Evolutionary conservation across 2,888 invertebrate species (phyloP), one percentile per base, ranked within the genome.

Genomic region (Sphaerophoria rueppellii): DNA sequence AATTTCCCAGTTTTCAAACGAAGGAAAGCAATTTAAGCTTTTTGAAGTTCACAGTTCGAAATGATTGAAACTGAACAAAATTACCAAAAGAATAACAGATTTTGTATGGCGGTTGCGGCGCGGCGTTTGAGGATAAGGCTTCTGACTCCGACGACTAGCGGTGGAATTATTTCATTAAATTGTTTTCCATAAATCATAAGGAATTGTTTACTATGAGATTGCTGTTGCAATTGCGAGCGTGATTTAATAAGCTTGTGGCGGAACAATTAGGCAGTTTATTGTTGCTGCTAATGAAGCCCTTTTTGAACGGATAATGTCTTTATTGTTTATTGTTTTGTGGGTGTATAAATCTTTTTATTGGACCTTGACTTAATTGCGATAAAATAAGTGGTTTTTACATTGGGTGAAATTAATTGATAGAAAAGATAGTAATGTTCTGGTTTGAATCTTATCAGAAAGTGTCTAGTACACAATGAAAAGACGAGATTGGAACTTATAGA

Each of bases 111-210:
- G n/a, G n/a, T n/a, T 16, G 16, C 55, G 52, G 71, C 35, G 72
- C 50, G 50, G 72, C 61, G 40, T 12, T 24, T 11, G 9, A 43
- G 43, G 43, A 43, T 12, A 11, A 0, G 6, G 3, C 9, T 9
- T 40, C 40, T 37, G 16, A 11, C 2, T 57, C 55, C 14, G 7
- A 4, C n/a, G 32, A 14, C 16, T 65, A 34, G 24, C 16, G 46
- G 54, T 57, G 65, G 70, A 80, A 85, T 80, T 75, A 80, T 75
- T 80, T 76, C 76, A 50, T 85, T 72, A 80, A 85, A 85, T 85
- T 85, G 80, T 80, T 80, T 85, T 85, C 24, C 80, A 85, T 80
- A 80, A 85, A 85, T 85, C 76, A 85, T 76, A 55, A 61, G 76
- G 67, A 80, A 24, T 80, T 85, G 83, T 85, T 85, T 76, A 72